Base-by-base conservation (phyloP, 2,888 invertebrate species). In the Leptinotarsa rubiginosa region DNA sequence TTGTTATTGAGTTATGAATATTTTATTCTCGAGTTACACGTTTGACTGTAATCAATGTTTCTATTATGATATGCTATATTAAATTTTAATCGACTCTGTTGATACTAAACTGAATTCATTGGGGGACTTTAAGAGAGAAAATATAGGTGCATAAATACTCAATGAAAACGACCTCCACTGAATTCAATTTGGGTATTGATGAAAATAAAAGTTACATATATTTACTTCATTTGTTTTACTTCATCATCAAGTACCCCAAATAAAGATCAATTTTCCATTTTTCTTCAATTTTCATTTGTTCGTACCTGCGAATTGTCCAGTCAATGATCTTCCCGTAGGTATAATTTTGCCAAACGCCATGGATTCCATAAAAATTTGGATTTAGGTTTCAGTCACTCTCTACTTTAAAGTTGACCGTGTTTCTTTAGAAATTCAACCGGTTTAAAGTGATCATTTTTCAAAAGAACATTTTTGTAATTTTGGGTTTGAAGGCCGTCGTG, bases 131-230 rank as follows among this genome's bases (percentile, higher is more conserved):
- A 75, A 52, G 81, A 82, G 82, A 83, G 81, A 81, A 78, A 83
- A 83, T 83, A 83, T 83, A 83, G 83, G 83, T 83, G 83, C 83
- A 81, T 72, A 74, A 54, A 66, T 76, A 70, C 54, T 47, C 1
- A n/a, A 54, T n/a, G 41, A 56, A 50, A 50, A 50, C 5, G 16
- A 56, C 52, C 52, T 75, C 72, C 65, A 68, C 49, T 49, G 64
- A n/a, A 47, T n/a, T 67, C 22, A 41, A 3, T 25, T 25, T n/a
- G 2, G n/a, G 5, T 31, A 73, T 75, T 66, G 47, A 69, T 65
- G 47, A 50, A 69, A 22, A 69, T 65, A 65, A 50, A 73, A 22
- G 25, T 68, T 56, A 41, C 20, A 52, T 25, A 25, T 47, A 22
- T 47, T 72, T 67, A 22, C 15, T 41, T 15, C 2, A 62, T n/a